These are phyloP conservation scores for Hedya salicella DNA, from an alignment of 2,888 invertebrate species.

Conservation along the genomic window DNA sequence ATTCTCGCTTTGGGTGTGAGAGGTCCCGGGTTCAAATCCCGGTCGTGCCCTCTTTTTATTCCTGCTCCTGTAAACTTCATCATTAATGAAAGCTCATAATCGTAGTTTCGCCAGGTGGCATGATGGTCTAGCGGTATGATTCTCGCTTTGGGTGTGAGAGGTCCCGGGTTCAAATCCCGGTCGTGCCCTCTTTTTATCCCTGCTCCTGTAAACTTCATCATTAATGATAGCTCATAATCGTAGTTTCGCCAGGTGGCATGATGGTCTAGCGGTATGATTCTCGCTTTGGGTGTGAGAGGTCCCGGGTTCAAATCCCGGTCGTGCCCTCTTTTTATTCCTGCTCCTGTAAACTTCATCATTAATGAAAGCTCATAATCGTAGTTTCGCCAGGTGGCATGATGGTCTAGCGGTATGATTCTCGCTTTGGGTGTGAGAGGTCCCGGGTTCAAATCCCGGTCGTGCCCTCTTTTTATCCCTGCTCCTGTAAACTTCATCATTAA, in stretches of 20 bases:
- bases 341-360: too few species aligned
- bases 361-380: too few species aligned
- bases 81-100: too few species aligned
- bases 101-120: constrained; percentile 8
- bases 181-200: constrained; percentile 64
- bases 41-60: constrained; percentile 67
- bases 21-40: constrained; percentile 80
- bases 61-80: too few species aligned
- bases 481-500: too few species aligned
- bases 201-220: too few species aligned
- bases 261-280: constrained; percentile 78
- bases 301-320: constrained; percentile 58
- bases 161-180: constrained; percentile 80
- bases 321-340: constrained; percentile 49
- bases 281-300: constrained; percentile 70
- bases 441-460: constrained; percentile 58
- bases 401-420: constrained; percentile 78
- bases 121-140: constrained; percentile 57
- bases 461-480: constrained; percentile 45
- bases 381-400: constrained; percentile 62
- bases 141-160: constrained; percentile 68
- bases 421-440: constrained; percentile 69
- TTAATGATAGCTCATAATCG: too few species aligned
- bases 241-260: constrained; percentile 59
- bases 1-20: constrained; percentile 65